These are phyloP conservation scores for Halcyon chelicuti DNA, from an alignment of 2,797 vertebrate species.

Conservation along the genomic window DNA sequence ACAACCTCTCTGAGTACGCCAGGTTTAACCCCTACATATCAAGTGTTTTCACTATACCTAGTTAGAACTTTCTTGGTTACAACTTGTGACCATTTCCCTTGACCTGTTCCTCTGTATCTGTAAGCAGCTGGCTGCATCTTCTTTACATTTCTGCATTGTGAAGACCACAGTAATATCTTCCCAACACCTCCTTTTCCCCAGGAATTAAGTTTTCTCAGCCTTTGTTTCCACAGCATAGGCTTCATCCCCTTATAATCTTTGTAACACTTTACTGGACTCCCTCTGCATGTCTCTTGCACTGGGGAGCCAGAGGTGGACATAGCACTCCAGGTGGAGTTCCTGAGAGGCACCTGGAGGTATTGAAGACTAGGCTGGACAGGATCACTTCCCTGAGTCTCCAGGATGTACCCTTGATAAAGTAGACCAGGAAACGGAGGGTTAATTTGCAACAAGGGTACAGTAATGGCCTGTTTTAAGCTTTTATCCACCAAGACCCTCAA, in stretches of 20 bases:
- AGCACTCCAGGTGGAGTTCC: background rate
- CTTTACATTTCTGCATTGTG: background rate
- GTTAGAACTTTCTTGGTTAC: background rate
- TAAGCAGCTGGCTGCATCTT: background rate
- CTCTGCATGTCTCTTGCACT: background rate
- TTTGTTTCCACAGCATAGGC: background rate
- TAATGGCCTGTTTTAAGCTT: background rate
- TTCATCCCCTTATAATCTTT: background rate
- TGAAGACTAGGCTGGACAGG: background rate
- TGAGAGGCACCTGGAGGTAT: too few species aligned
- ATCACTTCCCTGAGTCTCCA: background rate
- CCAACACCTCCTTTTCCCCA: background rate
- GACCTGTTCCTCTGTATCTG: background rate
- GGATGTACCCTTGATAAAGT: background rate
- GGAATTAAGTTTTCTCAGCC: background rate
- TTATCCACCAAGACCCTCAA: background rate
- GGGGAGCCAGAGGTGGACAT: background rate
- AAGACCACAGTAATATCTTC: background rate
- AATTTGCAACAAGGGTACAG: background rate
- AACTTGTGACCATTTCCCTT: background rate
- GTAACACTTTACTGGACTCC: background rate
- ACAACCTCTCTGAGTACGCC: background rate
- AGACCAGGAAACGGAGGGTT: background rate
- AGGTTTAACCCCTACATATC: background rate
- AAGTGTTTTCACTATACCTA: background rate